These are phyloP conservation scores for Drosophila lacteicornis DNA, from an alignment of 1,140 invertebrate genomes.

Conservation along the genomic window DNA sequence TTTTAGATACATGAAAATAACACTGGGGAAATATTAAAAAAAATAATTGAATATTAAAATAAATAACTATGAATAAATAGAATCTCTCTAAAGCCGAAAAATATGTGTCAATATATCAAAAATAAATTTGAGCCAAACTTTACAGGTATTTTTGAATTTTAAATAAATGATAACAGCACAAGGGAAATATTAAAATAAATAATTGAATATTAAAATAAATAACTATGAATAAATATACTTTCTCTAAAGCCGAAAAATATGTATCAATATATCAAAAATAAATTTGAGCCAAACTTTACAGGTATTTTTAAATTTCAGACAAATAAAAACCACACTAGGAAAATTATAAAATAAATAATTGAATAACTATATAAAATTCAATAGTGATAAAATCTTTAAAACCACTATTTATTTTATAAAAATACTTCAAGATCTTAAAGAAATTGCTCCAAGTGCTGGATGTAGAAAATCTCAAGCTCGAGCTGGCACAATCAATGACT, in stretches of 20 bases:
- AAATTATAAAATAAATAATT: not conserved
- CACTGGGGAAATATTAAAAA: not conserved
- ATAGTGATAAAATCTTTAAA: not conserved
- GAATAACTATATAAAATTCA: not conserved
- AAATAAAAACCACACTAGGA: not conserved
- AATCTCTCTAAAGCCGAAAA: not conserved
- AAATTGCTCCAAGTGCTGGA: slow-evolving; percentile 4
- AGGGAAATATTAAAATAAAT: not conserved
- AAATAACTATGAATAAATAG: too few species aligned
- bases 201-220: too few species aligned
- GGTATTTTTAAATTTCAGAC: too few species aligned
- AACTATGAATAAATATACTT: too few species aligned
- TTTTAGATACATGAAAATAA: not conserved
- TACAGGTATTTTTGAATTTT: too few species aligned
- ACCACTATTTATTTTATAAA: not conserved
- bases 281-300: not conserved
- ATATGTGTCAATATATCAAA: slow-evolving; percentile 2
- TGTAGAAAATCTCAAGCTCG: slow-evolving; percentile 5
- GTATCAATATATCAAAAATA: not conserved
- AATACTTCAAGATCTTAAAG: too few species aligned
- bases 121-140: not conserved
- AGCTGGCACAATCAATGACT: slow-evolving; percentile 68
- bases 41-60: not conserved
- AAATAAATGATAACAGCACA: not conserved
- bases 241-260: slow-evolving; percentile 5